Evolutionary conservation across 2,113 vertebrate genomes (phyloP), one percentile per base, ranked within the genome.

Genomic region (Thamnaconus septentrionalis): DNA sequence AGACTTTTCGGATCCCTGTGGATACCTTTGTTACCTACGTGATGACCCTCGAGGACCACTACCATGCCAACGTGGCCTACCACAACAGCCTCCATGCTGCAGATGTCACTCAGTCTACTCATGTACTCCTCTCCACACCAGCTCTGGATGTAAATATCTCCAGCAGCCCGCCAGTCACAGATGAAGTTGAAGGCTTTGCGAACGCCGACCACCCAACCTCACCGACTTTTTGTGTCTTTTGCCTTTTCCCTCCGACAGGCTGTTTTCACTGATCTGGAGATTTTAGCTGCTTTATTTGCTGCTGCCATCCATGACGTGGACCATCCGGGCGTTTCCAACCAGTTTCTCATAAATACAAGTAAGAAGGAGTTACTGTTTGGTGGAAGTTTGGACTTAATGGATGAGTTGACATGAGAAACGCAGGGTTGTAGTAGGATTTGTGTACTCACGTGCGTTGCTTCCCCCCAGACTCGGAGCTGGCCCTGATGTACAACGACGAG

Each of bases 311-410:
- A 97, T 8, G 96, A 97, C 11, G 95, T 97, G 69, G 95, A 97
- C 84, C 95, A 97, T 84, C 95, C 95, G n/a, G 95, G 95, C 39
- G 95, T 97, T 79, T 97, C 95, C 75, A 97, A 97, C 89, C 95
- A 97, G 85, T 97, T 97, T 80, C 93, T 97, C 71, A 97, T 97
- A 82, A 97, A 96, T 79, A 97, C 95, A 71, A 97, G 95, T 97
- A 87, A 94, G 94, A 84, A 6, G 3, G 54, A 53, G 61, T 41
- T 10, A 3, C 7, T 49, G 40, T 10, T 7, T 44, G 18, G 18
- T 31, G 18, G 18, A 18, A 53, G 5, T 41, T 9, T 7, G 44
- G 7, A 11, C 9, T 44, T 57, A 5, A 4, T 5, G 56, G 6
- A 31, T 7, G 5, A 31, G 48, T 50, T 50, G 9, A 57, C 7